phyloP scores from a whole-genome alignment of 2,888 invertebrate genomes.

The Papilio demoleus region DNA sequence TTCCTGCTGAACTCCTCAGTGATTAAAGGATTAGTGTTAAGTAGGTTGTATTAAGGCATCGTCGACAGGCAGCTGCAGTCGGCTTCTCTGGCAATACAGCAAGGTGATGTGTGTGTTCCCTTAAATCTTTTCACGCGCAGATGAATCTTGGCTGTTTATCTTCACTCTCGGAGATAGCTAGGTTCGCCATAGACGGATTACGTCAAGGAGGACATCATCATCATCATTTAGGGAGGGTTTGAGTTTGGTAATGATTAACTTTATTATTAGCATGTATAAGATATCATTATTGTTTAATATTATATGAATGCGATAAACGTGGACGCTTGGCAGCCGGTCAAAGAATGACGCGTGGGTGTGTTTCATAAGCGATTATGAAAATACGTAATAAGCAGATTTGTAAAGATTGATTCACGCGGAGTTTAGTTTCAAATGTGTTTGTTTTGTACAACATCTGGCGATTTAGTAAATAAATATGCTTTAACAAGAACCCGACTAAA shows the following conservation, averaged over 20 bases:
- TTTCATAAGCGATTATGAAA: slow-evolving; percentile 26
- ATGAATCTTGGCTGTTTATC: no score
- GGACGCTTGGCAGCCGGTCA: slow-evolving; percentile 18
- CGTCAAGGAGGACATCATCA: no score
- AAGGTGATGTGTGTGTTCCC: no score
- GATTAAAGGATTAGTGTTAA: no score
- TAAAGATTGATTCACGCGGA: slow-evolving; percentile 13
- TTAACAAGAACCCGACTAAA: not conserved
- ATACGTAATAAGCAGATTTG: slow-evolving; percentile 14
- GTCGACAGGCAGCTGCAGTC: no score
- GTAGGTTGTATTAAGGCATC: no score
- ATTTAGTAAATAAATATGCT: slow-evolving; percentile 15
- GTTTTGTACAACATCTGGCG: slow-evolving; percentile 21
- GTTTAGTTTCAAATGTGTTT: slow-evolving; percentile 24
- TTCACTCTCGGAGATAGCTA: no score
- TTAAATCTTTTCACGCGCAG: no score
- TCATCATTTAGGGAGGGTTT: no score
- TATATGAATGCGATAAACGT: slow-evolving; percentile 15
- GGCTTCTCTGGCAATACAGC: no score
- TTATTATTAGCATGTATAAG: not conserved
- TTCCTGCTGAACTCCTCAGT: no score
- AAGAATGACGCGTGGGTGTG: slow-evolving; percentile 21
- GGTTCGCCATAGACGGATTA: no score
- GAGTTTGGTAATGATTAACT: not conserved
- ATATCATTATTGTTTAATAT: slow-evolving; percentile 26